These are phyloP conservation scores for Drosophila nasuta DNA, from an alignment of 1,140 invertebrate species.

Conservation along the genomic window DNA sequence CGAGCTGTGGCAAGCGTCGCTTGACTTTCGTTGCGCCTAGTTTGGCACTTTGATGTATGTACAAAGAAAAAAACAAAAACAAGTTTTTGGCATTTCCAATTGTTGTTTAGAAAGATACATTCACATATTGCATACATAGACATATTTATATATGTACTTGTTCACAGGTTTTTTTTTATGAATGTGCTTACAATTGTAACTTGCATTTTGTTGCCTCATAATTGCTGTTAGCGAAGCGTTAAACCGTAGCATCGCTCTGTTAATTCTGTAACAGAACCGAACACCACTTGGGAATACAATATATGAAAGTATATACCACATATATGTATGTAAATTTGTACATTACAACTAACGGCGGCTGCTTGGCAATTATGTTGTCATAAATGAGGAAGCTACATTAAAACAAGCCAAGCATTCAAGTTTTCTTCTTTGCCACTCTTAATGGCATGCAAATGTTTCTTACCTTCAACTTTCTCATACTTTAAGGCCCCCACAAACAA, in stretches of 20 bases:
- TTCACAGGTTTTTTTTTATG: not conserved
- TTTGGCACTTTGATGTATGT: conserved; percentile 23
- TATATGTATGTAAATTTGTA: conserved; percentile 41
- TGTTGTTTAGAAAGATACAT: conserved; percentile 15
- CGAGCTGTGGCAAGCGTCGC: conserved; percentile 57
- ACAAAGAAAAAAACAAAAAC: conserved; percentile 22
- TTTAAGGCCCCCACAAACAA: conserved; percentile 29
- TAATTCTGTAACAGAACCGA: conserved; percentile 41
- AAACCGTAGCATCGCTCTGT: conserved; percentile 67
- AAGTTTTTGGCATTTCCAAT: conserved; percentile 41
- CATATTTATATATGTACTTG: not conserved
- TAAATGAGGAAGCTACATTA: conserved; percentile 60
- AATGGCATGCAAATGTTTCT: conserved; percentile 65
- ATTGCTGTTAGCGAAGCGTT: conserved; percentile 68
- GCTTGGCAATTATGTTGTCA: conserved; percentile 62
- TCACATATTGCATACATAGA: conserved; percentile 11
- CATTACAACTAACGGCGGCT: conserved; percentile 46
- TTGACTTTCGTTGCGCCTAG: conserved; percentile 62
- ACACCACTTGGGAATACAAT: conserved; percentile 4
- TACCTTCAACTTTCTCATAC: conserved; percentile 59
- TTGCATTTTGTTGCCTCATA: conserved; percentile 58
- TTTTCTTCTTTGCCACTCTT: conserved; percentile 31
- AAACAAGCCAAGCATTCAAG: conserved; percentile 64
- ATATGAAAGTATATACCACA: not conserved
- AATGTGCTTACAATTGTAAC: conserved; percentile 12